Evolutionary conservation across 2,888 invertebrate genomes (phyloP), one percentile per base, ranked within the genome.

Genomic region (Synergus umbraculus): DNA sequence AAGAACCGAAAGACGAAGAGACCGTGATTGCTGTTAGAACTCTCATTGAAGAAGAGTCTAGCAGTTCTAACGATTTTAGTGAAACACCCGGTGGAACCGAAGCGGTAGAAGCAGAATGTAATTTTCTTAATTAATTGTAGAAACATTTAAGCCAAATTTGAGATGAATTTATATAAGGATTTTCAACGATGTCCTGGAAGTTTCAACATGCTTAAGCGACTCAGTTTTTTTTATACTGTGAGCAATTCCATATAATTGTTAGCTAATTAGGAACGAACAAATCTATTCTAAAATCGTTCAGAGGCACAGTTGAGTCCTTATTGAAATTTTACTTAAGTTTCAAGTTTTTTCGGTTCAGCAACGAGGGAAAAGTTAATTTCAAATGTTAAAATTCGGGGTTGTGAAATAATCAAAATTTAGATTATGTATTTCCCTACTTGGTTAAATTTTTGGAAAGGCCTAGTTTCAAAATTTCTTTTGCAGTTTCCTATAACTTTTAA

Each of bases 1-100:
- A 73, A 5, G 76, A 78, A 4, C 66, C 76, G 12, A 78, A 77
- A 29, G 60, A 78, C 13, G 64, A 67, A 64, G 82, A 83, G 10
- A 77, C 85, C 41, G 78, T 83, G 2, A 77, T 84, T 10, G 86
- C 84, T 41, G 84, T 86, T 2, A 83, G 84, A 49, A 84, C 85
- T 63, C 78, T 85, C 22, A 86, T 85, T 4, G 77, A 80, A 29
- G 82, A 83, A 5, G 81, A 79, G 12, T 46, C 46, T 0, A 73
- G 54, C 37, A 54, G 54, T 54, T 49, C 18, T 15, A 73, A 73
- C 10, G 49, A 73, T 10, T 54, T 54, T 18, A 54, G 15, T 73
- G 49, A 73, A 54, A n/a, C 49, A 3, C 9, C 15, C n/a, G 29
- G n/a, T 9, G 73, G n/a, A 37, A 37, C 49, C 5, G 9, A 49